These are phyloP conservation scores for Melopsittacus undulatus DNA, from an alignment of 2,797 vertebrate genomes.

Conservation along the genomic window DNA sequence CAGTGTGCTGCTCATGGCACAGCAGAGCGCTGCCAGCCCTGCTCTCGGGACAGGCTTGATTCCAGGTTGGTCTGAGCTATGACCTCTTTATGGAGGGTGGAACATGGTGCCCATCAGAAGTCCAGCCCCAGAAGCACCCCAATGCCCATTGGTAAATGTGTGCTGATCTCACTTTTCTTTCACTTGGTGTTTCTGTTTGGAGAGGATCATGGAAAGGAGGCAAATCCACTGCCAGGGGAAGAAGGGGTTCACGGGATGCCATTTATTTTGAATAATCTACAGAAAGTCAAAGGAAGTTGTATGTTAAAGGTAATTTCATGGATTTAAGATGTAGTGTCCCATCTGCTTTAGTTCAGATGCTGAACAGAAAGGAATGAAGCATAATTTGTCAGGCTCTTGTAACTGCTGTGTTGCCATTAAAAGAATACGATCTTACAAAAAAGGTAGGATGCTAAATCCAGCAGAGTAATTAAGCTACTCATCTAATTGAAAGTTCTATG, in stretches of 20 bases:
- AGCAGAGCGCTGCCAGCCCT: neutral
- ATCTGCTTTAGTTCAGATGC: constrained; percentile 33
- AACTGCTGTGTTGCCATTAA: constrained; percentile 53
- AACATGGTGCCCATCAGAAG: neutral
- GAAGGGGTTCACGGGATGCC: neutral
- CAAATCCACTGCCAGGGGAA: neutral
- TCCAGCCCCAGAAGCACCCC: fast-evolving
- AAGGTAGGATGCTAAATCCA: constrained; percentile 64
- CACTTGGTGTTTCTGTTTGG: neutral
- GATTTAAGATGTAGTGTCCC: constrained; percentile 11
- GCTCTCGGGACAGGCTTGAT: neutral
- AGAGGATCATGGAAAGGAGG: neutral
- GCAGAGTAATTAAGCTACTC: constrained; percentile 68
- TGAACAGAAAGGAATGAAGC: constrained; percentile 1
- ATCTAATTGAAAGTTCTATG: constrained; percentile 69
- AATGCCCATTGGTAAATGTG: fast-evolving
- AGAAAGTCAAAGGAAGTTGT: constrained; percentile 21
- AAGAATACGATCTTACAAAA: constrained; percentile 51
- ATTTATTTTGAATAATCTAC: constrained; percentile 20
- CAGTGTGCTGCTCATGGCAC: neutral
- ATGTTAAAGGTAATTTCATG: neutral
- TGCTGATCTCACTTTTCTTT: neutral
- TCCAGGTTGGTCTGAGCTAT: neutral
- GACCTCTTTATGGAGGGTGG: neutral
- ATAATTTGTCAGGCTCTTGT: constrained; percentile 44